Conservation (phyloP, 2,113 vertebrate species). For the Spheniscus mendiculus region DNA sequence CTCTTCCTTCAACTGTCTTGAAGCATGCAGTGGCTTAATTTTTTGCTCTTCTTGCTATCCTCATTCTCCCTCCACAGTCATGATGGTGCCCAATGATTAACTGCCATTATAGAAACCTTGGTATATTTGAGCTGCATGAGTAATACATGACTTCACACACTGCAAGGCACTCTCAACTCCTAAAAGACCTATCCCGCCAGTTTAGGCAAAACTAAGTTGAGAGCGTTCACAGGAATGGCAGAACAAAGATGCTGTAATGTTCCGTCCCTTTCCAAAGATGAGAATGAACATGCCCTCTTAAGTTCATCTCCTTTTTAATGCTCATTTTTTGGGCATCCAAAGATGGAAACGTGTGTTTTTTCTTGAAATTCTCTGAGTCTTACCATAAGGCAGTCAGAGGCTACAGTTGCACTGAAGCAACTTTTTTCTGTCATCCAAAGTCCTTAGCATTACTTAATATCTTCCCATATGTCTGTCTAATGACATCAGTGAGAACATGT, state of each 20-base stretch:
- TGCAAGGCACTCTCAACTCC: neutral
- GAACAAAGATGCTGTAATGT: neutral
- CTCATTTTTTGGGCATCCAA: neutral
- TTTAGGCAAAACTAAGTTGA: neutral
- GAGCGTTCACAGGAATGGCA: neutral
- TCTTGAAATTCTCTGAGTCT: neutral
- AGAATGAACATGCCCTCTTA: neutral
- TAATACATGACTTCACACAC: neutral
- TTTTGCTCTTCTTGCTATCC: neutral
- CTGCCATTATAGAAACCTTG: neutral
- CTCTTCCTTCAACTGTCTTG: neutral
- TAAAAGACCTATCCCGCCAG: neutral
- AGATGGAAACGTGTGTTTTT: neutral
- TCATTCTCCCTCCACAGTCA: neutral
- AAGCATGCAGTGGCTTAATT: neutral
- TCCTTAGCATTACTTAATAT: neutral
- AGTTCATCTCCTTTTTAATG: neutral
- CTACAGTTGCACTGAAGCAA: neutral
- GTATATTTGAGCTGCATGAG: neutral
- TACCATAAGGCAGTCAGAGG: neutral
- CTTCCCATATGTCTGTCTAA: neutral
- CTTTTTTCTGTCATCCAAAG: neutral
- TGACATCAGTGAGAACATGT: neutral
- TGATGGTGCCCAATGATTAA: neutral
- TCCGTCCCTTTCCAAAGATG: neutral